These are phyloP conservation scores for Panagrolaimus sp. DNA, from an alignment of 1,140 invertebrate species.

Conservation along the genomic window DNA sequence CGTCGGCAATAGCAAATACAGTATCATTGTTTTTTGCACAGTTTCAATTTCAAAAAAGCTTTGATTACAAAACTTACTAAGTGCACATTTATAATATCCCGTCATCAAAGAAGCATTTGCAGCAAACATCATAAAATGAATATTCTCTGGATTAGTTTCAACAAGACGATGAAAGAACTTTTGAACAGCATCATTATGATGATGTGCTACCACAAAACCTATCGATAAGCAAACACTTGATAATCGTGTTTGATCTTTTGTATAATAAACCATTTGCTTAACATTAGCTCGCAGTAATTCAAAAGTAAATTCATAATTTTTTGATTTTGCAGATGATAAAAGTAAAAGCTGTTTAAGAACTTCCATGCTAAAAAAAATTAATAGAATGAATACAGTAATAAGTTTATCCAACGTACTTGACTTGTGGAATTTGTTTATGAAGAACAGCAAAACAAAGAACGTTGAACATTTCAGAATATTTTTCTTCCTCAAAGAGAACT, in stretches of 20 bases:
- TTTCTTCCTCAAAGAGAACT: constrained; percentile 30
- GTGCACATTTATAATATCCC: constrained; percentile 56
- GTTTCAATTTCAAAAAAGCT: too few relatives aligned
- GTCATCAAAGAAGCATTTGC: constrained; percentile 57
- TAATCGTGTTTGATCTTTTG: neutral
- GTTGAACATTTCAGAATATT: constrained; percentile 48
- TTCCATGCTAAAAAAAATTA: constrained; percentile 37
- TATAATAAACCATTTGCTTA: neutral
- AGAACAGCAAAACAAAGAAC: constrained; percentile 55
- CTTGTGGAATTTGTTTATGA: constrained; percentile 47
- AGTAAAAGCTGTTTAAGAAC: constrained; percentile 46
- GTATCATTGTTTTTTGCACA: too few relatives aligned
- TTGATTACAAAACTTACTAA: constrained; percentile 37
- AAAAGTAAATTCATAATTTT: constrained; percentile 48
- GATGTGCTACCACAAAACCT: constrained; percentile 55
- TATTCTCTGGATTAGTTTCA: constrained; percentile 40
- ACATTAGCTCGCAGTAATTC: constrained; percentile 40
- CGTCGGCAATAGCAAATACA: too few relatives aligned
- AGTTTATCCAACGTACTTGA: constrained; percentile 22
- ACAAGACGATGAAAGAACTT: constrained; percentile 53
- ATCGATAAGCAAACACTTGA: constrained; percentile 50
- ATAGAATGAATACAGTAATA: neutral
- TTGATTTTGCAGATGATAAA: constrained; percentile 48
- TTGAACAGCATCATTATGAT: constrained; percentile 55
- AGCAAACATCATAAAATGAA: constrained; percentile 52